Percentiles rank a stretch among this genome's conserved stretches.
phyloP scores from a whole-genome alignment of 2,113 vertebrate genomes.

The Tupaia tana region DNA sequence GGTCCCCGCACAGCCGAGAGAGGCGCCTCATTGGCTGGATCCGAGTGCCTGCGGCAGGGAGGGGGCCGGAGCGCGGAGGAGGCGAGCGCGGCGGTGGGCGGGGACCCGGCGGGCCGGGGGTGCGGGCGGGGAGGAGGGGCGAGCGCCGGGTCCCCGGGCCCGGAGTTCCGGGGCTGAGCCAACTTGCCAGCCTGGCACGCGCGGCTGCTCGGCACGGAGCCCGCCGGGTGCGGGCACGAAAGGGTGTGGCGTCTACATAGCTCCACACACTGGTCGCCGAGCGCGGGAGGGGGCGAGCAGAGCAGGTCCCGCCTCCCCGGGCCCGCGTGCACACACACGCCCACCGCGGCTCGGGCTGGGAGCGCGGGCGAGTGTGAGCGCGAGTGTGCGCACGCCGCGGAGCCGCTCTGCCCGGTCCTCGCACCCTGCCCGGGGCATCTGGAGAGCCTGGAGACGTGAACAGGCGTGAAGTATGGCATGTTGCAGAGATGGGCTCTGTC shows the following conservation, averaged over 20 bases:
- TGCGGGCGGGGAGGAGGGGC: background rate
- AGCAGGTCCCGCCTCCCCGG: constrained; percentile 65
- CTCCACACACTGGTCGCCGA: background rate
- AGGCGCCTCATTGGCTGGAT: background rate
- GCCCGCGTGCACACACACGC: constrained; percentile 73
- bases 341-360: constrained; percentile 76
- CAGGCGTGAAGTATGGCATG: constrained; percentile 96
- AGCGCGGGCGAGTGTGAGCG: constrained; percentile 75
- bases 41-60: background rate
- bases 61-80: background rate
- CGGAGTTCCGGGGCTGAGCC: constrained; percentile 54
- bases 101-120: background rate
- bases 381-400: constrained; percentile 70
- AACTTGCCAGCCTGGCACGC: constrained; percentile 8
- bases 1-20: background rate
- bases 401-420: constrained; percentile 81
- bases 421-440: constrained; percentile 86
- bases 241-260: constrained; percentile 35
- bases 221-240: constrained; percentile 6
- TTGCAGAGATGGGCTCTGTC: constrained; percentile 94
- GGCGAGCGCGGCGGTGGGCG: background rate
- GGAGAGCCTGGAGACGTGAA: constrained; percentile 89
- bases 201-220: too few relatives aligned
- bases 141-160: background rate
- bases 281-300: constrained; percentile 46